Evolutionary conservation across 2,113 vertebrate species (phyloP).

Genomic region (Fulica atra): DNA sequence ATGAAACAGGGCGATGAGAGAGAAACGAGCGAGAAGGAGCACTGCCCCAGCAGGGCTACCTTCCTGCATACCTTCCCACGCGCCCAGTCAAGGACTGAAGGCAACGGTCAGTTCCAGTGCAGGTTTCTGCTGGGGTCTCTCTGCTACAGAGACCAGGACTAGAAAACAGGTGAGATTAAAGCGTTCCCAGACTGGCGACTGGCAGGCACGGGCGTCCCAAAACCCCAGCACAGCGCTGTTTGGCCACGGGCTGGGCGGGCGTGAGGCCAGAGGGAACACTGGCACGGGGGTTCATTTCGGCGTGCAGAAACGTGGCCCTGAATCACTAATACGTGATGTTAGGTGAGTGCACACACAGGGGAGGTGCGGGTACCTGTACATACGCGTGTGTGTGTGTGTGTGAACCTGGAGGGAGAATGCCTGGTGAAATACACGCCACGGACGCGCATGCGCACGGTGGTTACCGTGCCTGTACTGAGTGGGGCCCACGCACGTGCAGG

Average conservation of each 20-base stretch:
- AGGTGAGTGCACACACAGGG: no score
- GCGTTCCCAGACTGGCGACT: not conserved
- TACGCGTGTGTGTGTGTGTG: no score
- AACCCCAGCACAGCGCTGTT: fast-evolving
- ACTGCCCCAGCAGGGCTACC: not conserved
- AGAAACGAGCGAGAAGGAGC: not conserved
- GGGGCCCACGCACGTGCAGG: no score
- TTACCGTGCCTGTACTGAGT: no score
- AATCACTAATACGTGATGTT: not conserved
- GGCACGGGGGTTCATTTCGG: not conserved
- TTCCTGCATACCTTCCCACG: not conserved
- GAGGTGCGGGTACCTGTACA: fast-evolving
- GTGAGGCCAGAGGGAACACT: fast-evolving
- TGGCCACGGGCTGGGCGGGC: fast-evolving
- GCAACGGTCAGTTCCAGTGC: not conserved
- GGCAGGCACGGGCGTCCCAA: not conserved
- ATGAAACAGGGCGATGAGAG: not conserved
- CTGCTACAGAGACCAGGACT: not conserved
- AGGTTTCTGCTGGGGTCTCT: no score
- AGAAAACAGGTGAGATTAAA: not conserved
- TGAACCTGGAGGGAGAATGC: no score
- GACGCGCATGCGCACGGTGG: fast-evolving
- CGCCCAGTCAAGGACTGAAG: not conserved
- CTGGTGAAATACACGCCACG: not conserved
- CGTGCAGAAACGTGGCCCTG: fast-evolving